Base-by-base conservation (phyloP, 2,797 vertebrate genomes). In the Pampus argenteus region DNA sequence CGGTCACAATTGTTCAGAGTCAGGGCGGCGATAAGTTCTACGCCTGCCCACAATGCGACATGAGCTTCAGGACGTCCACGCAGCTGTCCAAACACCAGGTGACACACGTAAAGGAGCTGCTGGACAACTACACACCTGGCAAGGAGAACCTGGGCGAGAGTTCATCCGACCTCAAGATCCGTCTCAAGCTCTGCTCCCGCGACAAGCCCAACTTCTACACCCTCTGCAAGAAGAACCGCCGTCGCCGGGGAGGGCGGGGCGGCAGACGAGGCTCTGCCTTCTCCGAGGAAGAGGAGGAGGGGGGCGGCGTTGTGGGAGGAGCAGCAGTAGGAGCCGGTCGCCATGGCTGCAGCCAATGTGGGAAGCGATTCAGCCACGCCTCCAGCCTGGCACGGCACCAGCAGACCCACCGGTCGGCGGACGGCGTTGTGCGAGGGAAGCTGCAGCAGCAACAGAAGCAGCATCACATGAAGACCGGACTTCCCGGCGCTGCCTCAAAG, bases 201-300 rank as follows among this genome's bases (percentile, higher is more conserved):
- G 92, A 94, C 82, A 94, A 95, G 49, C 93, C 94, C 80, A 95
- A 94, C 84, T 94, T 92, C 79, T 94, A 95, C 89, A 93, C 93
- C 0, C 91, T 95, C 4, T 95, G 94, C 72, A 94, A 94, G 89
- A 94, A 94, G 87, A 94, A 93, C 78, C 92, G 93, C 7, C 92
- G 90, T 60, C 86, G 90, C 29, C 86, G 90, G 1, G 70, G 71
- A 0, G 85, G 74, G 0, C 80, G 78, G 15, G 50, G 56, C 1
- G 18, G 22, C 18, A 87, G 66, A 13, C 75, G 73, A 1, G 64
- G 38, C 48, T 1, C 65, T 5, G 6, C 65, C 5, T 1, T 51
- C 8, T 47, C 81, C 0, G 76, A 83, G 0, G 88, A 85, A 0
- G 86, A 85, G 0, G 87, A 88, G 0, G 78, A 78, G 0, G 78